These are phyloP conservation scores for Pegea sp. DNA, from an alignment of 23 tunicate genomes.

Conservation along the genomic window DNA sequence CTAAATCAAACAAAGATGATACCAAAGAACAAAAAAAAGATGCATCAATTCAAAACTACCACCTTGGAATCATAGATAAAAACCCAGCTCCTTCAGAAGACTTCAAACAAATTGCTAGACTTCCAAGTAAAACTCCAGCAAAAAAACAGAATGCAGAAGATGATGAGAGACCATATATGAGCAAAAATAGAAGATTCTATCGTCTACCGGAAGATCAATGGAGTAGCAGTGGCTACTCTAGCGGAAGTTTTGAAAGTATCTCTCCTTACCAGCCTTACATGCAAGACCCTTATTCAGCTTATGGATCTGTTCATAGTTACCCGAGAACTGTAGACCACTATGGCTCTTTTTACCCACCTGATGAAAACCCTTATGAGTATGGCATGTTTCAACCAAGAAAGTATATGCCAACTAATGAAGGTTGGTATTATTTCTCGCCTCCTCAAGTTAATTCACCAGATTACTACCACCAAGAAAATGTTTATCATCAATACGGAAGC, in stretches of 20 bases:
- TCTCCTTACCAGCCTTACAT: neutral
- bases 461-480: neutral
- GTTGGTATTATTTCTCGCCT: neutral
- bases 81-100: too few relatives aligned
- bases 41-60: too few relatives aligned
- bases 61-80: too few relatives aligned
- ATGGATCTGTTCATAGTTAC: too few relatives aligned
- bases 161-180: too few relatives aligned
- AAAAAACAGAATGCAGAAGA: too few relatives aligned
- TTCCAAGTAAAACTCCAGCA: neutral
- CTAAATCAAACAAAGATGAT: too few relatives aligned
- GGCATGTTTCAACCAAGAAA: neutral
- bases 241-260: conserved; percentile 35
- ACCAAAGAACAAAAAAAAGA: too few relatives aligned
- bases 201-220: neutral
- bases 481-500: too few relatives aligned
- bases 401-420: neutral
- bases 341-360: conserved; percentile 5
- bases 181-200: too few relatives aligned
- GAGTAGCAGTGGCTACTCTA: conserved; percentile 71
- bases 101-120: too few relatives aligned
- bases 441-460: neutral
- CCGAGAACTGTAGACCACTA: too few relatives aligned
- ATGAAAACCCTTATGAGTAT: neutral
- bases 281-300: conserved; percentile 5